These are phyloP conservation scores for Brachyalestes nurse DNA, from an alignment of 2,797 vertebrate genomes.

Conservation along the genomic window DNA sequence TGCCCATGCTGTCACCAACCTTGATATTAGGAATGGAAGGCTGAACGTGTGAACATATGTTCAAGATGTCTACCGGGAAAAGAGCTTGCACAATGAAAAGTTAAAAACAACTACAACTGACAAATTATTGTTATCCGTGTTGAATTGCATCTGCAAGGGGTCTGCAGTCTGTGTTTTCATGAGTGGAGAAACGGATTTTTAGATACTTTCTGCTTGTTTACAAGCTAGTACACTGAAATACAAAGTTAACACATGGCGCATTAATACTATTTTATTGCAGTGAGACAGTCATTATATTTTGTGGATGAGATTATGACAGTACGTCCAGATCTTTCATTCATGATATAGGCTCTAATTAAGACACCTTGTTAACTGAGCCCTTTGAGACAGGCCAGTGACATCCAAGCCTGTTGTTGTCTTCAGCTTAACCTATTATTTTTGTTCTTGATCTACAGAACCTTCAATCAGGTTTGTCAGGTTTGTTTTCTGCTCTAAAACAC, in stretches of 20 bases:
- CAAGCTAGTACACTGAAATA: not conserved
- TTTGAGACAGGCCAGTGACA: not conserved
- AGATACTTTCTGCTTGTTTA: too few species aligned
- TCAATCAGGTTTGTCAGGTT: not conserved
- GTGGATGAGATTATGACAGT: too few species aligned
- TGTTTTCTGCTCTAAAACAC: conserved; percentile 34
- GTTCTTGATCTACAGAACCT: not conserved
- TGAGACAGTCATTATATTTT: too few species aligned
- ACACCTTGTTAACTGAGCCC: not conserved
- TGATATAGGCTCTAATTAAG: not conserved
- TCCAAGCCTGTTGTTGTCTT: not conserved
- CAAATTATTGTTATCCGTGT: conserved; percentile 27
- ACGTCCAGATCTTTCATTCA: not conserved
- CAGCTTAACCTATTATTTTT: not conserved
- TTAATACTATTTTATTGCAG: not conserved
- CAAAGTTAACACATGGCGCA: too few species aligned
- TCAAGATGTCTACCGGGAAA: conserved; percentile 30
- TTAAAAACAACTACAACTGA: conserved; percentile 12
- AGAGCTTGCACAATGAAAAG: conserved; percentile 7
- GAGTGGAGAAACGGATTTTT: not conserved
- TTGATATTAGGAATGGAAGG: conserved; percentile 41
- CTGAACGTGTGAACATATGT: conserved; percentile 37
- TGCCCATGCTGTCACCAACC: conserved; percentile 28
- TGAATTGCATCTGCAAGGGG: conserved; percentile 26
- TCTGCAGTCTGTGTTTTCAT: not conserved